These are phyloP conservation scores for Eupithecia inturbata DNA, from an alignment of 2,888 invertebrate genomes.

Conservation along the genomic window DNA sequence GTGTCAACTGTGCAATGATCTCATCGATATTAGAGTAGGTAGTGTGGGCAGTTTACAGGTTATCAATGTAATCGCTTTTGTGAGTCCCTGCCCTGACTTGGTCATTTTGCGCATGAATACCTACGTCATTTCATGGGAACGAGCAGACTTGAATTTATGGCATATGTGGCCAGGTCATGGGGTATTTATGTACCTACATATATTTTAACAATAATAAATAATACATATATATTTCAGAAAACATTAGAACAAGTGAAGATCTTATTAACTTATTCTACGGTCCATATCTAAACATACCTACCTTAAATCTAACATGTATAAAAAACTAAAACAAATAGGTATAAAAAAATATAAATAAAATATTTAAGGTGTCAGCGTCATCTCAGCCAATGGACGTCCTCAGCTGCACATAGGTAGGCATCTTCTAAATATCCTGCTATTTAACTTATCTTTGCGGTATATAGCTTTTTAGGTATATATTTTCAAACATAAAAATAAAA, in stretches of 20 bases:
- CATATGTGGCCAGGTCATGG: no score
- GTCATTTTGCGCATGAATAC: constrained; percentile 24
- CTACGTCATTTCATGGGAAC: constrained; percentile 41
- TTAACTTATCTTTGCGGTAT: not conserved
- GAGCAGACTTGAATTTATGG: not conserved
- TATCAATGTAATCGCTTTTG: constrained; percentile 64
- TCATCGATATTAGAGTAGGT: constrained; percentile 70
- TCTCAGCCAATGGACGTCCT: not conserved
- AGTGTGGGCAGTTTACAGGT: constrained; percentile 47
- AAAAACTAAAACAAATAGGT: no score
- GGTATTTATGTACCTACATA: no score
- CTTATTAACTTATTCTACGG: no score
- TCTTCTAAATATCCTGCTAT: not conserved
- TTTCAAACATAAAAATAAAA: no score
- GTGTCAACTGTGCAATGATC: constrained; percentile 77
- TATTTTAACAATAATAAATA: no score
- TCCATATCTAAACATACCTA: no score
- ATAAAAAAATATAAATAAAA: no score
- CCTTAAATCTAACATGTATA: no score
- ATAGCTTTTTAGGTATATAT: not conserved
- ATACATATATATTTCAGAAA: no score
- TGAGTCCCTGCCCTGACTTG: constrained; percentile 39
- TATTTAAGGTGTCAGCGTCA: not conserved
- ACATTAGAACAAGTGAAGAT: no score
- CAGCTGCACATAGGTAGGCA: not conserved